Conservation (phyloP, 1,140 invertebrate genomes). For the Leptinotarsa defecta region DNA sequence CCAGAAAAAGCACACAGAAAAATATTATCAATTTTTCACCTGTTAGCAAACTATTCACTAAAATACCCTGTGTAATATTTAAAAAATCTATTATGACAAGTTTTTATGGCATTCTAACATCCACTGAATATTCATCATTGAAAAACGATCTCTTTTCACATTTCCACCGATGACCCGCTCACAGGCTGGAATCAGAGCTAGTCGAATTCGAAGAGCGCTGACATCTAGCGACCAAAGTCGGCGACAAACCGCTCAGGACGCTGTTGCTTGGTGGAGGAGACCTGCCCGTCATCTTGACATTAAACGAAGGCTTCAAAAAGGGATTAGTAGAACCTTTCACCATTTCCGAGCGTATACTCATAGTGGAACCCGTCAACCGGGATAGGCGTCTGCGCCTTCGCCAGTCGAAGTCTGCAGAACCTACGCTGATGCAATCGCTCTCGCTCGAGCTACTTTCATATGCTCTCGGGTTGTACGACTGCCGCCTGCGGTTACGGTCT, state of each 20-base stretch:
- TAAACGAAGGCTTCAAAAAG: slow-evolving; percentile 51
- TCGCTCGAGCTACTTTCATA: slow-evolving; percentile 57
- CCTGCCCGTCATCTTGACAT: slow-evolving; percentile 46
- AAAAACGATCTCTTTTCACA: background rate
- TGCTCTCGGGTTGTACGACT: slow-evolving; percentile 62
- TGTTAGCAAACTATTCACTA: no score
- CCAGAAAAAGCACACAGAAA: no score
- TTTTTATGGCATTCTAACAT: no score
- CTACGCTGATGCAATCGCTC: slow-evolving; percentile 52
- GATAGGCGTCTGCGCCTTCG: slow-evolving; percentile 49
- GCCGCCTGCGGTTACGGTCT: slow-evolving; percentile 59
- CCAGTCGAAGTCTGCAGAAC: slow-evolving; percentile 56
- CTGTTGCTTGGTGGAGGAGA: slow-evolving; percentile 55
- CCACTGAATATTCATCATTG: no score
- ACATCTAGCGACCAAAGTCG: slow-evolving; percentile 53
- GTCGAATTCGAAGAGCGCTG: slow-evolving; percentile 40
- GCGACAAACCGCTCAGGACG: slow-evolving; percentile 53
- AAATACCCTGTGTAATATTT: no score
- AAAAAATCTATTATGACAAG: no score
- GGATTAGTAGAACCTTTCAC: slow-evolving; percentile 46
- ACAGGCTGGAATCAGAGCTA: slow-evolving; percentile 54
- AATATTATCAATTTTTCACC: no score
- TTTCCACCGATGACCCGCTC: slow-evolving; percentile 29
- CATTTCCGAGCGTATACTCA: slow-evolving; percentile 55
- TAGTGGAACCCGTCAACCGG: slow-evolving; percentile 51